phyloP scores from a whole-genome alignment of 2,113 vertebrate species.

The Apaloderma vittatum region DNA sequence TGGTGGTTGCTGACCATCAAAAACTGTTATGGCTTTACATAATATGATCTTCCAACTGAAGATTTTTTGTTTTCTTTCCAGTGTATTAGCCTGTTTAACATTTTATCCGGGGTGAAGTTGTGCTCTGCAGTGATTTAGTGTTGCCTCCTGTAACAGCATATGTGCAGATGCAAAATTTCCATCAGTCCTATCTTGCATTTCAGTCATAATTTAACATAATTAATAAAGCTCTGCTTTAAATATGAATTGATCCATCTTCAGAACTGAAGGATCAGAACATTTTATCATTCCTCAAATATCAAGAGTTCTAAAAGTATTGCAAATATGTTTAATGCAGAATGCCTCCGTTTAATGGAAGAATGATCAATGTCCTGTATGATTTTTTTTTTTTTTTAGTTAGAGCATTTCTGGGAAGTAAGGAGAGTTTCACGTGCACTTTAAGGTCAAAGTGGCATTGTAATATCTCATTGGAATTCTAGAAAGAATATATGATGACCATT shows the following conservation, averaged over 20 bases:
- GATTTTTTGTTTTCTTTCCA: background rate
- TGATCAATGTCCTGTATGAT: background rate
- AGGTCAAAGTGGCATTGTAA: background rate
- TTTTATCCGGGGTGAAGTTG: background rate
- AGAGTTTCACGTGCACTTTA: background rate
- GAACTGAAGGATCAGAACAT: background rate
- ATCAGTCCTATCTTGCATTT: background rate
- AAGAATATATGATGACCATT: background rate
- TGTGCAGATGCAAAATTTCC: background rate
- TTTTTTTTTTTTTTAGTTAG: background rate
- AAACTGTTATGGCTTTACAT: background rate
- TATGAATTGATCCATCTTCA: background rate
- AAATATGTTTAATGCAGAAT: background rate
- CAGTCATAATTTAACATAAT: background rate
- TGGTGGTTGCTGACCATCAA: background rate
- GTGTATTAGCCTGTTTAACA: background rate
- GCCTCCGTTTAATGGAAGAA: background rate
- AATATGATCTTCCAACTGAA: background rate
- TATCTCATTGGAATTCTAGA: background rate
- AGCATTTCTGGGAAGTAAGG: background rate
- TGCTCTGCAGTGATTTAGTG: background rate
- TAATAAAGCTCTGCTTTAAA: background rate
- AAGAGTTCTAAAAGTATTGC: background rate
- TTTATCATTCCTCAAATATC: background rate
- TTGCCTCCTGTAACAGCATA: background rate